A percentile compares a stretch with the other conserved stretches of the same genome.
Conservation (phyloP, 2,113 vertebrate genomes). For the Ochotona princeps region DNA sequence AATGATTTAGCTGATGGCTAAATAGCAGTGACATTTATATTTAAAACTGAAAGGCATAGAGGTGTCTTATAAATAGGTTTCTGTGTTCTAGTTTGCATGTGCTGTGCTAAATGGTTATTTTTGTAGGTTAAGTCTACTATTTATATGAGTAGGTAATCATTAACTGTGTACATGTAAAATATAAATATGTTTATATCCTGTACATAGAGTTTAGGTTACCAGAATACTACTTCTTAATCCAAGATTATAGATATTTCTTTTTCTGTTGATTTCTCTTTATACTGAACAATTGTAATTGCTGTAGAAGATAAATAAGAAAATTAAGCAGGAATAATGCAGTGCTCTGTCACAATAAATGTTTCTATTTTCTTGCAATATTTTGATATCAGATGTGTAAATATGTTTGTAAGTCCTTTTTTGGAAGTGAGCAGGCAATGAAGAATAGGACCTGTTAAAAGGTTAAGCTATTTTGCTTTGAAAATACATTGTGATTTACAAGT, state of each 20-base stretch:
- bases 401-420: constrained; percentile 38
- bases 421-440: constrained; percentile 24
- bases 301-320: constrained; percentile 54
- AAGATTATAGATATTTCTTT: constrained; percentile 69
- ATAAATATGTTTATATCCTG: constrained; percentile 87
- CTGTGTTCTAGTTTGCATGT: constrained; percentile 84
- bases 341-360: constrained; percentile 61
- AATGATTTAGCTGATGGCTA: constrained; percentile 77
- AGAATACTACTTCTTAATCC: constrained; percentile 71
- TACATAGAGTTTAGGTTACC: constrained; percentile 78
- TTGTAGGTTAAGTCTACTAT: constrained; percentile 86
- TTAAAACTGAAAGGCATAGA: constrained; percentile 77
- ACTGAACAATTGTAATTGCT: constrained; percentile 73
- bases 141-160: constrained; percentile 83
- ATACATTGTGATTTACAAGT: constrained; percentile 17
- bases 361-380: constrained; percentile 30
- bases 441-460: constrained; percentile 48
- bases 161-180: constrained; percentile 84
- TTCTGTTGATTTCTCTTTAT: constrained; percentile 79
- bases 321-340: constrained; percentile 19
- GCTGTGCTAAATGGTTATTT: constrained; percentile 85
- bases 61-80: constrained; percentile 78
- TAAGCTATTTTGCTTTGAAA: constrained; percentile 53
- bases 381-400: constrained; percentile 6
- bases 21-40: constrained; percentile 83